A percentile compares a stretch with the other conserved stretches of the same genome.
These are phyloP conservation scores for Crossaster papposus DNA, from an alignment of 53 echinoderm and acorn worm genomes.

Conservation along the genomic window DNA sequence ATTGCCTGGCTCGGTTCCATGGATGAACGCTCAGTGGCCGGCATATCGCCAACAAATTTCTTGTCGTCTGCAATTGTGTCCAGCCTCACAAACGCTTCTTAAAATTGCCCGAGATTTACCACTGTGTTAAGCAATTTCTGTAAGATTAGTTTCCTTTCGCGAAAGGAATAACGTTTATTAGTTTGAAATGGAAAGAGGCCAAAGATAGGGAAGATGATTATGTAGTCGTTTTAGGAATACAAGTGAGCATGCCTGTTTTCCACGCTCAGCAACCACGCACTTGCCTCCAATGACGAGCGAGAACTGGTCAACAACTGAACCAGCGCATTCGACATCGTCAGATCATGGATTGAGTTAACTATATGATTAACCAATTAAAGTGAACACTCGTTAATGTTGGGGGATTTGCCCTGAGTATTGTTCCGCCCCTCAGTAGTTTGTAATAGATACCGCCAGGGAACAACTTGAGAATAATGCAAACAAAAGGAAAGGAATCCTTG, in stretches of 20 bases:
- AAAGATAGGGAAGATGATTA: neutral
- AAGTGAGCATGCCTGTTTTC: neutral
- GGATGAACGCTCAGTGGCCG: slow-evolving; percentile 13
- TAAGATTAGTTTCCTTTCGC: neutral
- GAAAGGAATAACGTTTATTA: neutral
- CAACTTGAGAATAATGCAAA: neutral
- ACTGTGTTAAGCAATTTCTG: neutral
- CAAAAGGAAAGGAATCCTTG: neutral
- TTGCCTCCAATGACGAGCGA: neutral
- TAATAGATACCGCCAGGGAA: slow-evolving; percentile 48
- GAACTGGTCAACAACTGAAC: slow-evolving; percentile 19
- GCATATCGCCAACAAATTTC: slow-evolving; percentile 27
- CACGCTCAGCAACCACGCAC: neutral
- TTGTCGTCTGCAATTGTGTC: neutral
- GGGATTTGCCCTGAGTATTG: slow-evolving; percentile 34
- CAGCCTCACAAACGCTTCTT: neutral
- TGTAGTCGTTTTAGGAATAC: neutral
- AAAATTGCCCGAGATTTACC: neutral
- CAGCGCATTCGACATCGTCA: neutral
- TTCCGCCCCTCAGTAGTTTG: slow-evolving; percentile 47
- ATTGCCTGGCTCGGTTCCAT: slow-evolving; percentile 44
- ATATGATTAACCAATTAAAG: slow-evolving; percentile 60
- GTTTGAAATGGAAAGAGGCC: neutral
- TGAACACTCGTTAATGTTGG: slow-evolving; percentile 49
- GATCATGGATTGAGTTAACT: slow-evolving; percentile 52